phyloP scores from a whole-genome alignment of 2,888 invertebrate genomes.

The Leucophenga maculata region DNA sequence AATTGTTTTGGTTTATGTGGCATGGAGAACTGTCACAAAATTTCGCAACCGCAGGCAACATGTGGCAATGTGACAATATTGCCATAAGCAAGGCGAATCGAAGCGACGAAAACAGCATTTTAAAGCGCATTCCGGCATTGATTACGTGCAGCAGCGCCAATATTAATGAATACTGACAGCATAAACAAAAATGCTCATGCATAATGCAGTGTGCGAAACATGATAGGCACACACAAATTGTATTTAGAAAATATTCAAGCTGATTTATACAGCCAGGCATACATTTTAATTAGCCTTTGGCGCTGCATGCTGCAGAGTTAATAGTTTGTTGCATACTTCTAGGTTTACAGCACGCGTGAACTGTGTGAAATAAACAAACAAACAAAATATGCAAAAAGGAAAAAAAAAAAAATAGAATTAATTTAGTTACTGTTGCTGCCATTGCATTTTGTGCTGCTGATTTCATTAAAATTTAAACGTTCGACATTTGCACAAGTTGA shows the following conservation, averaged over 20 bases:
- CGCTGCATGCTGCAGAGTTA: no score
- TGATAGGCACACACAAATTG: background rate
- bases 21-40: no score
- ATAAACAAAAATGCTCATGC: conserved; percentile 3
- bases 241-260: background rate
- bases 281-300: conserved; percentile 17
- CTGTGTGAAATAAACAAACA: no score
- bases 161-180: conserved; percentile 21
- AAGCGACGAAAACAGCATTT: background rate
- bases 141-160: conserved; percentile 3
- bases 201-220: background rate
- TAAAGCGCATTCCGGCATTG: background rate
- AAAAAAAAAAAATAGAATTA: no score
- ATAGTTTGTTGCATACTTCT: no score
- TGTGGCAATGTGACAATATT: no score
- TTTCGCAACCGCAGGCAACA: no score
- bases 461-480: conserved; percentile 6
- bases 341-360: no score
- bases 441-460: background rate
- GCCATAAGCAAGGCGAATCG: background rate
- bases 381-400: no score
- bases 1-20: background rate
- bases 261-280: conserved; percentile 10
- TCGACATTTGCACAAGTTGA: background rate
- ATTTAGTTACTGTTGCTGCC: no score